These are phyloP conservation scores for Pocillopora damicornis DNA, from an alignment of 64 coral and sea anemone species.

Conservation along the genomic window DNA sequence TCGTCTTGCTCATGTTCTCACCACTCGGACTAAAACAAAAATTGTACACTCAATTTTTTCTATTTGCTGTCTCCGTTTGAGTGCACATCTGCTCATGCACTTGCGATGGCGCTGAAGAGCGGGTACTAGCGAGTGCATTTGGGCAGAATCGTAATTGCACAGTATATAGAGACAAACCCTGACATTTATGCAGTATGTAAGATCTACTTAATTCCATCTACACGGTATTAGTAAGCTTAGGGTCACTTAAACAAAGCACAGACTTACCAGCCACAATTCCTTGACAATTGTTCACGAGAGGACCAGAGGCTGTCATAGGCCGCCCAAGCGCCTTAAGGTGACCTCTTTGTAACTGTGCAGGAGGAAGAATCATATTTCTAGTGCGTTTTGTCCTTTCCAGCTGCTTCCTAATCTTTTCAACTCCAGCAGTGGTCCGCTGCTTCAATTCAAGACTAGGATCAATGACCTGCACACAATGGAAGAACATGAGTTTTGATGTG, in stretches of 20 bases:
- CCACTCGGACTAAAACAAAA: too few species aligned
- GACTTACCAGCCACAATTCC: conserved; percentile 65
- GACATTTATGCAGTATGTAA: too few species aligned
- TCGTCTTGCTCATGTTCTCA: too few species aligned
- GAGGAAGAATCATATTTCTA: not conserved
- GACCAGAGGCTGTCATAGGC: conserved; percentile 73
- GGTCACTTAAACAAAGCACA: not conserved
- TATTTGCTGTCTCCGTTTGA: too few species aligned
- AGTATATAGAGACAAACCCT: too few species aligned
- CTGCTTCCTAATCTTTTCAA: conserved; percentile 55
- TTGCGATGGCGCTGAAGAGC: too few species aligned
- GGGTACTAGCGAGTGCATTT: too few species aligned
- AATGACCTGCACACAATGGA: conserved; percentile 33
- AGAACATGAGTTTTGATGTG: not conserved
- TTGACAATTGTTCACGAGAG: conserved; percentile 56
- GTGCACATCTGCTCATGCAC: too few species aligned
- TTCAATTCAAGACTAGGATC: conserved; percentile 85
- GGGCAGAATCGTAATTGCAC: too few species aligned
- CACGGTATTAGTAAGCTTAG: too few species aligned
- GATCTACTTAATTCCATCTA: too few species aligned
- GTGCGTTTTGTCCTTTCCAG: conserved; percentile 31
- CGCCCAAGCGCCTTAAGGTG: conserved; percentile 65
- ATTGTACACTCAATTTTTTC: too few species aligned
- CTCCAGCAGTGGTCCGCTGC: conserved; percentile 47
- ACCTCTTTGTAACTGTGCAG: conserved; percentile 4